Evolutionary conservation across 2,113 vertebrate genomes (phyloP).

Genomic region (Anas platyrhynchos): DNA sequence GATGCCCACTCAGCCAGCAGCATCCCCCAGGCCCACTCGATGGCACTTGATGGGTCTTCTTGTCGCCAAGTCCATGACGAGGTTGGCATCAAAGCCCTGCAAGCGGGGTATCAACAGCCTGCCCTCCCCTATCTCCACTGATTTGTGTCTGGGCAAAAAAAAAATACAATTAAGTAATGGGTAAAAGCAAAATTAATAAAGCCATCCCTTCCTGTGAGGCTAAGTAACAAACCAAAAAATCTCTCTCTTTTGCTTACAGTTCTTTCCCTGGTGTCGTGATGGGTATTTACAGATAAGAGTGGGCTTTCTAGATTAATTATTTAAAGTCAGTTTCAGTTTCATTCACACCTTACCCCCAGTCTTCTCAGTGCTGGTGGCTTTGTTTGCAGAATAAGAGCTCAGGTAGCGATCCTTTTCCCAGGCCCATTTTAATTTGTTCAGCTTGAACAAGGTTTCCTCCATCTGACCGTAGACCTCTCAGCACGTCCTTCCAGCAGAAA

Average conservation of each 20-base stretch:
- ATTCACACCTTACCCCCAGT: neutral
- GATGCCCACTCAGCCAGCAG: no score
- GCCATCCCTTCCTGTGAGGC: no score
- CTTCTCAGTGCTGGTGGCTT: neutral
- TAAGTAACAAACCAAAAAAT: neutral
- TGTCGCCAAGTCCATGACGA: rapidly evolving
- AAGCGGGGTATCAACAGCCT: rapidly evolving
- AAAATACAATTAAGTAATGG: neutral
- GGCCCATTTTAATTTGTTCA: neutral
- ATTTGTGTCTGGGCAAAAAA: neutral
- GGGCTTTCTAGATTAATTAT: neutral
- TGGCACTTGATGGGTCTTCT: neutral
- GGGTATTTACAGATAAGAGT: rapidly evolving
- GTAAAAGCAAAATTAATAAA: neutral
- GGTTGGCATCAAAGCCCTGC: neutral
- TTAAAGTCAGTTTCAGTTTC: neutral
- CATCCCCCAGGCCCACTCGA: no score
- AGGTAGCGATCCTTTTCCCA: neutral
- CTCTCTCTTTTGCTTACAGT: neutral
- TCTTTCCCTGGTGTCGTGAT: neutral
- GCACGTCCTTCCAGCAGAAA: neutral
- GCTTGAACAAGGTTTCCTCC: neutral
- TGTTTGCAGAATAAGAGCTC: neutral
- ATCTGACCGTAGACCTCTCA: neutral
- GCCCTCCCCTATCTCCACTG: rapidly evolving